Conservation (phyloP, 2,113 vertebrate genomes). For the Otolemur garnettii region DNA sequence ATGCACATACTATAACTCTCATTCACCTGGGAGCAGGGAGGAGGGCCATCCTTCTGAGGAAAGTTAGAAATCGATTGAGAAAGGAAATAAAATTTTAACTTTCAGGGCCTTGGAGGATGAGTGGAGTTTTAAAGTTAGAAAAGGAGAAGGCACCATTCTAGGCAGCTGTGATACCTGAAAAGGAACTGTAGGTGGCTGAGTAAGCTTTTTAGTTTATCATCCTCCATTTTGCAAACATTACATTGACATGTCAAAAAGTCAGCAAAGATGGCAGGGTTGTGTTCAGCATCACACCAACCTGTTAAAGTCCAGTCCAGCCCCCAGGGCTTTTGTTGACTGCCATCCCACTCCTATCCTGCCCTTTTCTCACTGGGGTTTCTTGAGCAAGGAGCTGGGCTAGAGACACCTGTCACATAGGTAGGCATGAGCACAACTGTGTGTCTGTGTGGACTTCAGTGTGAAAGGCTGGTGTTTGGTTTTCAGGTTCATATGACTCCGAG, state of each 20-base stretch:
- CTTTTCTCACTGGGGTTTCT: background rate
- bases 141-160: background rate
- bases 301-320: background rate
- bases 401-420: background rate
- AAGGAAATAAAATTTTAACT: background rate
- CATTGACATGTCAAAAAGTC: background rate
- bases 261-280: background rate
- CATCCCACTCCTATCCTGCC: background rate
- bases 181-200: background rate
- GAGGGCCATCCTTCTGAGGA: background rate
- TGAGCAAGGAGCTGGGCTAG: background rate
- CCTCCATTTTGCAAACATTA: background rate
- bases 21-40: background rate
- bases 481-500: background rate
- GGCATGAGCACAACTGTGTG: background rate
- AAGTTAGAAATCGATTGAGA: constrained; percentile 5
- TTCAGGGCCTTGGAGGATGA: background rate
- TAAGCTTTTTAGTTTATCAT: background rate
- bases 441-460: background rate
- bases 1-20: background rate
- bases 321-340: background rate
- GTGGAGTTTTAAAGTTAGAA: background rate
- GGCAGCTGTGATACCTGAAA: background rate
- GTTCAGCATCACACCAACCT: no score
- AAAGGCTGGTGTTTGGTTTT: background rate